phyloP scores from a whole-genome alignment of 2,888 invertebrate genomes.

The Pseudanteris insignis region DNA sequence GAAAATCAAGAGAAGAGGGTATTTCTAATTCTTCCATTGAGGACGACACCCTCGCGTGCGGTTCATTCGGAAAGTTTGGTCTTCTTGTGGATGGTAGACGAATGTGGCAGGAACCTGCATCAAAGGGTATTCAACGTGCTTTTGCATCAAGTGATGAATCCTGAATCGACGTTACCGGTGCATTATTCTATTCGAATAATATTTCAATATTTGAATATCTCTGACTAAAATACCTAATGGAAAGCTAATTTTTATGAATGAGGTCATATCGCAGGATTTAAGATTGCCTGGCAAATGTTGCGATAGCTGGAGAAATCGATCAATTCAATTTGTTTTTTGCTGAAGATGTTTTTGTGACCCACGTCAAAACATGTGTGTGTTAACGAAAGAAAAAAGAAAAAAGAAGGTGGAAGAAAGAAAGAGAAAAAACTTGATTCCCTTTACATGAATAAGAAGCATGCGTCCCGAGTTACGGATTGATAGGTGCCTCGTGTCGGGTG shows the following conservation, averaged over 20 bases:
- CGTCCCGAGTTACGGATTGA: constrained; percentile 60
- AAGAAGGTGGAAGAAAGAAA: no score
- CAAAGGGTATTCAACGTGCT: constrained; percentile 47
- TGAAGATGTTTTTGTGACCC: background rate
- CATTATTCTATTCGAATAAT: constrained; percentile 5
- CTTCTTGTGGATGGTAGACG: constrained; percentile 42
- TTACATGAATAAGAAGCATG: constrained; percentile 2
- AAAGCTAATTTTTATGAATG: no score
- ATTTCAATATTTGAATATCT: constrained; percentile 13
- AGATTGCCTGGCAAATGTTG: no score
- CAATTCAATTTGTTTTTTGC: background rate
- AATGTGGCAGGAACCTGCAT: constrained; percentile 31
- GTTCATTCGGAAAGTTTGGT: constrained; percentile 49
- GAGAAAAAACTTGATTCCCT: constrained; percentile 3
- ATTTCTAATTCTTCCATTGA: constrained; percentile 47
- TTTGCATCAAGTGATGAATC: constrained; percentile 47
- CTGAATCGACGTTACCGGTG: constrained; percentile 18
- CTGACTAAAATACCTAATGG: no score
- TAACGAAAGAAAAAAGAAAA: background rate
- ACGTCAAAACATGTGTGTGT: constrained; percentile 2
- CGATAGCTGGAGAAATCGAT: constrained; percentile 3
- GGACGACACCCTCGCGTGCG: constrained; percentile 43
- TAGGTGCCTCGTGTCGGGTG: constrained; percentile 57
- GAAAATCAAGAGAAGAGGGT: constrained; percentile 41
- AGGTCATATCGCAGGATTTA: no score